phyloP scores from a whole-genome alignment of 2,888 invertebrate species.

The Leucophenga maculata region DNA sequence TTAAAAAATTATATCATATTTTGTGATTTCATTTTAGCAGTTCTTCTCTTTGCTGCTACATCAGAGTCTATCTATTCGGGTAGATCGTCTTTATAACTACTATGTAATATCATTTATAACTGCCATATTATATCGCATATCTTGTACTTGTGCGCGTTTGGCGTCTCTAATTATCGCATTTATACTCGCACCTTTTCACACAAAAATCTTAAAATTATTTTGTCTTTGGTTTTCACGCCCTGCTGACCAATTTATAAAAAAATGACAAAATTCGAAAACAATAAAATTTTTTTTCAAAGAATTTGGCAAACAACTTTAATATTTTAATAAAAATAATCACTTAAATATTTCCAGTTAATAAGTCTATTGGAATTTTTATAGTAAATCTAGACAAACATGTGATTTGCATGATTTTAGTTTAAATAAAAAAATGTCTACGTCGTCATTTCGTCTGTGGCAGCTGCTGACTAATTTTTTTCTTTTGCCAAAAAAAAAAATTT shows the following conservation, averaged over 20 bases:
- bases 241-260: slow-evolving; percentile 34
- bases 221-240: slow-evolving; percentile 36
- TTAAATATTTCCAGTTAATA: slow-evolving; percentile 2
- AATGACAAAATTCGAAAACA: background rate
- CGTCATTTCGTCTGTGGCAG: slow-evolving; percentile 19
- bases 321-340: background rate
- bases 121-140: slow-evolving; percentile 53
- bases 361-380: slow-evolving; percentile 14
- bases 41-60: slow-evolving; percentile 17
- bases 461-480: background rate
- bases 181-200: background rate
- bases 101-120: slow-evolving; percentile 44
- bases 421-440: background rate
- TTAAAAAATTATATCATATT: slow-evolving; percentile 49
- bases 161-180: background rate
- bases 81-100: slow-evolving; percentile 19
- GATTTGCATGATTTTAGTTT: slow-evolving; percentile 40
- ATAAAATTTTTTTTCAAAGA: slow-evolving; percentile 5
- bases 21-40: slow-evolving; percentile 33
- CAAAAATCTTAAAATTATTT: slow-evolving; percentile 43
- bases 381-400: background rate
- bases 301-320: background rate
- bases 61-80: slow-evolving; percentile 11
- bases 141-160: slow-evolving; percentile 42
- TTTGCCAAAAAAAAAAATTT: slow-evolving; percentile 6